Evolutionary conservation across 2,113 vertebrate genomes (phyloP).

Genomic region (Chloropsis hardwickii): DNA sequence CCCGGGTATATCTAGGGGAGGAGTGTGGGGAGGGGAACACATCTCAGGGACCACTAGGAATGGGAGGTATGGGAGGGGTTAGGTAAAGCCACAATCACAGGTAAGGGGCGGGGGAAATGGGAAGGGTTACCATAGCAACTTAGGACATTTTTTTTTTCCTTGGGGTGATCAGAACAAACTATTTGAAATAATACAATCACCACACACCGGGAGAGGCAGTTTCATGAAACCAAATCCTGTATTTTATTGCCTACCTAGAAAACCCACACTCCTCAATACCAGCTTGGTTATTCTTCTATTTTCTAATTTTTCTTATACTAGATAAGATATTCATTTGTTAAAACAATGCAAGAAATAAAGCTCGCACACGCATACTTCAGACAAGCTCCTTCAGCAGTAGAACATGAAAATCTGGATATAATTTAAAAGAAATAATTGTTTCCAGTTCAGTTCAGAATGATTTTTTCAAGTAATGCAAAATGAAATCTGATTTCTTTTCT

Average conservation of each 20-base stretch:
- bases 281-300: neutral
- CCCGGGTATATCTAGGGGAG: too few species aligned
- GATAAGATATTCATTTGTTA: neutral
- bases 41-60: too few species aligned
- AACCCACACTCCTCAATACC: neutral
- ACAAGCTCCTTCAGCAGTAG: neutral
- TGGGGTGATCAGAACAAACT: too few species aligned
- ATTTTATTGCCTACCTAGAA: neutral
- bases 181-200: too few species aligned
- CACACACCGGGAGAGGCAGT: neutral
- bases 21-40: too few species aligned
- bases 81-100: too few species aligned
- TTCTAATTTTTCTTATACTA: neutral
- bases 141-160: too few species aligned
- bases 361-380: neutral
- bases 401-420: neutral
- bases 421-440: neutral
- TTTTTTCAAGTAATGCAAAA: neutral
- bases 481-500: neutral
- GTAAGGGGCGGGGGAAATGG: too few species aligned
- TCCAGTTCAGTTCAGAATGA: neutral
- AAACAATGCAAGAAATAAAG: neutral
- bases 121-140: too few species aligned
- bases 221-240: neutral
- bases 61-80: too few species aligned